These are phyloP conservation scores for Abramis brama DNA, from an alignment of 2,113 vertebrate species.

Conservation along the genomic window DNA sequence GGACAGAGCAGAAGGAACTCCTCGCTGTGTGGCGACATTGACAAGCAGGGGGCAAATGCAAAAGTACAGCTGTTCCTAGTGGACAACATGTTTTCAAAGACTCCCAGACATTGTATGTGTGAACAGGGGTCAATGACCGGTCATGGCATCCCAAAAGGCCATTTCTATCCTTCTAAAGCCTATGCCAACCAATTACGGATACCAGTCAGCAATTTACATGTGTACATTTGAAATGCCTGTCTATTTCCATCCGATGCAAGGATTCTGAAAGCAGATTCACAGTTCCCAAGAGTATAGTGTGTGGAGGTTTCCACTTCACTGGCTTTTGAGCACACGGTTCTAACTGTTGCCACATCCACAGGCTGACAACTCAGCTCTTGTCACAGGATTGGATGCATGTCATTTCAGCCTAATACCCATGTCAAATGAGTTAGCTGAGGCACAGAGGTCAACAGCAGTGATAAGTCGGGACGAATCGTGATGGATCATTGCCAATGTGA, in stretches of 20 bases:
- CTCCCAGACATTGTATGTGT: background rate
- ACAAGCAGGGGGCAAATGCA: background rate
- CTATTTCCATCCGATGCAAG: background rate
- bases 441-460: slow-evolving; percentile 22
- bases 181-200: background rate
- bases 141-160: background rate
- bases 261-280: background rate
- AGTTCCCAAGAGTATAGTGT: slow-evolving; percentile 16
- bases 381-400: slow-evolving; percentile 17
- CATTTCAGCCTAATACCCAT: slow-evolving; percentile 9
- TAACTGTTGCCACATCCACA: background rate
- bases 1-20: background rate
- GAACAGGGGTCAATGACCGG: background rate
- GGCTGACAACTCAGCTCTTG: background rate
- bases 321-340: background rate
- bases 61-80: background rate
- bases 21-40: background rate
- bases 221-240: slow-evolving; percentile 8
- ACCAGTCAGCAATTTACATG: slow-evolving; percentile 6
- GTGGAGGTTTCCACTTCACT: slow-evolving; percentile 30
- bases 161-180: background rate
- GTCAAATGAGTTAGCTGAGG: slow-evolving; percentile 22
- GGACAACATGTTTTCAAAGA: slow-evolving; percentile 20
- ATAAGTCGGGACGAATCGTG: slow-evolving; percentile 2
- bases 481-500: slow-evolving; percentile 1